Conservation (phyloP, 2,113 vertebrate genomes). For the Orthonyx spaldingii region DNA sequence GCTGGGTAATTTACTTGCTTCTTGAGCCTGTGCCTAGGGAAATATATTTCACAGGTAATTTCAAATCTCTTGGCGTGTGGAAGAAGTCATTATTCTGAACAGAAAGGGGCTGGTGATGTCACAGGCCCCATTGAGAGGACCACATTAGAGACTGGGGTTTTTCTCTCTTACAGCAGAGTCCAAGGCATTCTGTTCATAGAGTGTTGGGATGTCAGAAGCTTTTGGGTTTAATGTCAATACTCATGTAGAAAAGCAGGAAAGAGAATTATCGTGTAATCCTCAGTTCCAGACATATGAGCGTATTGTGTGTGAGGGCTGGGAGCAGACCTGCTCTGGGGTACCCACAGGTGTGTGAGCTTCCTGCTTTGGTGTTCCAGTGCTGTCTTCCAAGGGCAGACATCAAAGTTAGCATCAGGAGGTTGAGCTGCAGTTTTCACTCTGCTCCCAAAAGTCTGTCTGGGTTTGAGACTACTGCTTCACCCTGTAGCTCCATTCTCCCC, state of each 20-base stretch:
- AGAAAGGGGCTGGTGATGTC: slow-evolving; percentile 61
- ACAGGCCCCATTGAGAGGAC: not conserved
- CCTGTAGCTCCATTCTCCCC: not conserved
- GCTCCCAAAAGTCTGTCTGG: not conserved
- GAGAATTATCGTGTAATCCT: not conserved
- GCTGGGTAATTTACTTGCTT: slow-evolving; percentile 72
- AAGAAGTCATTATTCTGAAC: slow-evolving; percentile 73
- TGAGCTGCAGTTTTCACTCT: not conserved
- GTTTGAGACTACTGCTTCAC: not conserved
- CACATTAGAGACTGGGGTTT: slow-evolving; percentile 17
- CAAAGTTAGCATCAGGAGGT: not conserved
- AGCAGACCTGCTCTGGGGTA: not conserved
- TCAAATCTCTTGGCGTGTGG: slow-evolving; percentile 71
- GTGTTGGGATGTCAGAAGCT: not conserved
- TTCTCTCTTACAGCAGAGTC: not conserved
- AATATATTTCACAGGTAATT: slow-evolving; percentile 81
- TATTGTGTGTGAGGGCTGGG: not conserved
- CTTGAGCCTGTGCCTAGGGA: slow-evolving; percentile 66
- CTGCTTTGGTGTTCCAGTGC: not conserved
- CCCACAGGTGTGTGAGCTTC: not conserved
- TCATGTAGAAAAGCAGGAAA: not conserved
- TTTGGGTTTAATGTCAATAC: not conserved
- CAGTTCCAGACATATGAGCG: not conserved
- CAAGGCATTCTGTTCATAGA: not conserved
- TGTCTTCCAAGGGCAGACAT: not conserved